These are phyloP conservation scores for Taxidea taxus DNA, from an alignment of 2,113 vertebrate species.

Conservation along the genomic window DNA sequence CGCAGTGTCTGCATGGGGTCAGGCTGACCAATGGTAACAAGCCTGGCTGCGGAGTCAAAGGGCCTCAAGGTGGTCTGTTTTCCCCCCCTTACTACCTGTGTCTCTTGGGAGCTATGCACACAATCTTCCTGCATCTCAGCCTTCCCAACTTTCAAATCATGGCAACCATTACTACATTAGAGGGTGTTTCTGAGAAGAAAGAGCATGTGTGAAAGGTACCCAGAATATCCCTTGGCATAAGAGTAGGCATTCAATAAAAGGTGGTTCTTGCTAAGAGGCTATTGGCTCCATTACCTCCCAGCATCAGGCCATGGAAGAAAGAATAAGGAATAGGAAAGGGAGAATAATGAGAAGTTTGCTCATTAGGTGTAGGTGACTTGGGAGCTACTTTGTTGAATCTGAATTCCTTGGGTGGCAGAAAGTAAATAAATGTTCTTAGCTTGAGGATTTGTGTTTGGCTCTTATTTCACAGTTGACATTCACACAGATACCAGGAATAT, in stretches of 20 bases:
- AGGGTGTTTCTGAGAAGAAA: background rate
- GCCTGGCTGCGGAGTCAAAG: background rate
- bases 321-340: background rate
- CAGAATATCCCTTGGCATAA: background rate
- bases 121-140: background rate
- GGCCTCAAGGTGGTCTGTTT: accelerated
- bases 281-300: background rate
- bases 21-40: too few relatives aligned
- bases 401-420: background rate
- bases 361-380: background rate
- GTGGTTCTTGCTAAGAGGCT: background rate
- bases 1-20: background rate
- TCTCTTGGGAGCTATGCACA: background rate
- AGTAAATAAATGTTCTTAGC: background rate
- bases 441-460: background rate
- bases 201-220: background rate
- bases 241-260: background rate
- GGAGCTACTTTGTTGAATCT: background rate
- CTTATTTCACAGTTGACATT: conserved; percentile 33
- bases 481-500: background rate
- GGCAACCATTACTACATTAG: background rate
- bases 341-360: background rate
- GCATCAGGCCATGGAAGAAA: background rate
- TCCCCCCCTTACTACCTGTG: too few relatives aligned
- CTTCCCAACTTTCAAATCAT: background rate